Evolutionary conservation across 2,113 vertebrate genomes (phyloP).

Genomic region (Macrotis lagotis): DNA sequence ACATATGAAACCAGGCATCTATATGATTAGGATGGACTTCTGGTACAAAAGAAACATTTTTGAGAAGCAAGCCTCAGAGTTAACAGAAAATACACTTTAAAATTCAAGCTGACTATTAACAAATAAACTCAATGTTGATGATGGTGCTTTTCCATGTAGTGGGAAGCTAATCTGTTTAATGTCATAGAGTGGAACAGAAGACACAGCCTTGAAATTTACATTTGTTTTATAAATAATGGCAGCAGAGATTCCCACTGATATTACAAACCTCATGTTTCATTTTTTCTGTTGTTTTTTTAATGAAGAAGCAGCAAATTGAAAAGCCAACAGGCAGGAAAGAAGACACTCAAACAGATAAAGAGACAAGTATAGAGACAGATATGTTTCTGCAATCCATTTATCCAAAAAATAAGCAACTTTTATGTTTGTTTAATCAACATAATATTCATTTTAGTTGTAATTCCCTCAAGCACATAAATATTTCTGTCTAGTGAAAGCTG

Average conservation of each 20-base stretch:
- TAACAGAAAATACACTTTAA: slow-evolving; percentile 19
- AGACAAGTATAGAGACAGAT: neutral
- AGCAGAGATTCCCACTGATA: slow-evolving; percentile 27
- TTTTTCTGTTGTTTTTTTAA: slow-evolving; percentile 60
- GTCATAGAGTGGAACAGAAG: slow-evolving; percentile 45
- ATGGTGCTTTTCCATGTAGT: slow-evolving; percentile 12
- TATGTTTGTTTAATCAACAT: slow-evolving; percentile 57
- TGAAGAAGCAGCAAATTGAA: slow-evolving; percentile 32
- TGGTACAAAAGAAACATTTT: slow-evolving; percentile 27
- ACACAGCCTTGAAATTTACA: slow-evolving; percentile 31
- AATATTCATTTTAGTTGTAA: slow-evolving; percentile 62
- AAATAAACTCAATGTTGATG: slow-evolving; percentile 32
- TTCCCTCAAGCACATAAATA: slow-evolving; percentile 68
- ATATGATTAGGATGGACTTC: slow-evolving; percentile 30
- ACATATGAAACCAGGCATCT: slow-evolving; percentile 26
- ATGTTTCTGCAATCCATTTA: neutral
- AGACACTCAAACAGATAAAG: neutral
- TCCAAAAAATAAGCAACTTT: slow-evolving; percentile 8
- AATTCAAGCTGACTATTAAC: slow-evolving; percentile 52
- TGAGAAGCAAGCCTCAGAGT: neutral
- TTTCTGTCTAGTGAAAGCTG: slow-evolving; percentile 68
- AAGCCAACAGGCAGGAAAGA: neutral
- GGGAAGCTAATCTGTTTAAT: slow-evolving; percentile 59
- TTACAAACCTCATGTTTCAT: neutral
- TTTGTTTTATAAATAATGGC: neutral